Conservation (phyloP, 1,140 invertebrate species). For the Atta texana region DNA sequence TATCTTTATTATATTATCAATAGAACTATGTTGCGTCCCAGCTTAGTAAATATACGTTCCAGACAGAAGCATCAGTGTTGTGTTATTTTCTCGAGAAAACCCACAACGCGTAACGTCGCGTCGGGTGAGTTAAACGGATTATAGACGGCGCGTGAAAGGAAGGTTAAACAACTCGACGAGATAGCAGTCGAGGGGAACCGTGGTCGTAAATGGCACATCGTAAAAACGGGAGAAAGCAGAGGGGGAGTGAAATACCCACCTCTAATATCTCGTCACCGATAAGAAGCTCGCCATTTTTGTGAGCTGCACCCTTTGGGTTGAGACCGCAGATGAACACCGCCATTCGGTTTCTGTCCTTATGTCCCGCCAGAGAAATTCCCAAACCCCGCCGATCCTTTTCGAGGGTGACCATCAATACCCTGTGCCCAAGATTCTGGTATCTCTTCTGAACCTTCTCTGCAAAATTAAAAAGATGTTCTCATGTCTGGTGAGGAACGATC, state of each 20-base stretch:
- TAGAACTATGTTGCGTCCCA: not conserved
- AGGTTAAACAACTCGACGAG: conserved; percentile 44
- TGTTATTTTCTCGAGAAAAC: conserved; percentile 8
- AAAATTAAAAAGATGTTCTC: conserved; percentile 64
- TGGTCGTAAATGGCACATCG: conserved; percentile 39
- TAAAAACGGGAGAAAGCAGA: not conserved
- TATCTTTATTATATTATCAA: not conserved
- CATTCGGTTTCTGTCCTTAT: conserved; percentile 97
- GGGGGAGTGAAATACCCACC: conserved; percentile 86
- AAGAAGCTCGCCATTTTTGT: conserved; percentile 91
- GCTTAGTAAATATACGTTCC: not conserved
- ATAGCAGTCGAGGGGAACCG: not conserved
- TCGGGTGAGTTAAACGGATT: conserved; percentile 20
- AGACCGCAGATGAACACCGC: conserved; percentile 98
- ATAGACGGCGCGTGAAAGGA: conserved; percentile 28
- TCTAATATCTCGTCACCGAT: conserved; percentile 98
- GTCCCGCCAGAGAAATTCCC: conserved; percentile 97
- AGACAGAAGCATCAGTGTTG: not conserved
- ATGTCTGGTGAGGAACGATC: not conserved
- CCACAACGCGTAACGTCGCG: not conserved
- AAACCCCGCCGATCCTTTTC: conserved; percentile 89
- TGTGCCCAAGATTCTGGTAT: conserved; percentile 92
- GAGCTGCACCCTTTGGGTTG: conserved; percentile 94
- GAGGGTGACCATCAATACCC: conserved; percentile 91
- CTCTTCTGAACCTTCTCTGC: conserved; percentile 96